Evolutionary conservation across 2,797 vertebrate species (phyloP).

Genomic region (Sebastes minor): DNA sequence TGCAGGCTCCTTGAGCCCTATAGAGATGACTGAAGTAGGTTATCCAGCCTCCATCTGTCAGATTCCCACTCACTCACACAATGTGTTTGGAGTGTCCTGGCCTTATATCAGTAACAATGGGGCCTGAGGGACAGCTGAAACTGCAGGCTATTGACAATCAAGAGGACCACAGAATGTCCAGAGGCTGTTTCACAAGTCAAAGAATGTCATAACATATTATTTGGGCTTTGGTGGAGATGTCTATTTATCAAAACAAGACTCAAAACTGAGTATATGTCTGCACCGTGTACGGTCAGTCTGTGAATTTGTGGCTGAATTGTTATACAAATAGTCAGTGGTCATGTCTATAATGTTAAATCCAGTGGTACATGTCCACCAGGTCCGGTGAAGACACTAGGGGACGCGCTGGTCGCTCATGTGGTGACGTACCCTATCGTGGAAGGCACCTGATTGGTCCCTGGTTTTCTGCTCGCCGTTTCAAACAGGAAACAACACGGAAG

Average conservation of each 20-base stretch:
- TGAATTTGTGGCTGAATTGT: too few species aligned
- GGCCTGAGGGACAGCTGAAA: slow-evolving; percentile 30
- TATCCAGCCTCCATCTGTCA: slow-evolving; percentile 66
- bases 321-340: too few species aligned
- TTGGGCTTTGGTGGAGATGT: background rate
- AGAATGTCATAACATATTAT: background rate
- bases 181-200: background rate
- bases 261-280: too few species aligned
- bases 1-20: slow-evolving; percentile 37
- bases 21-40: slow-evolving; percentile 17
- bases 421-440: too few species aligned
- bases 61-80: slow-evolving; percentile 55
- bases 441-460: too few species aligned
- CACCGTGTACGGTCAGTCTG: too few species aligned
- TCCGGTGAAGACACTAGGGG: too few species aligned
- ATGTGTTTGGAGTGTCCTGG: slow-evolving; percentile 27
- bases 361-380: too few species aligned
- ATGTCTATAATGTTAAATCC: too few species aligned
- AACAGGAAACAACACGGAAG: too few species aligned
- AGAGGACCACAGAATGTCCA: background rate
- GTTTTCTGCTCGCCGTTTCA: too few species aligned
- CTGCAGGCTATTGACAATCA: slow-evolving; percentile 3
- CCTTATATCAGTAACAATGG: slow-evolving; percentile 43
- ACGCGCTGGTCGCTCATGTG: too few species aligned
- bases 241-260: background rate